These are phyloP conservation scores for Drosophila willistoni DNA, from an alignment of 1,140 invertebrate genomes.

Conservation along the genomic window DNA sequence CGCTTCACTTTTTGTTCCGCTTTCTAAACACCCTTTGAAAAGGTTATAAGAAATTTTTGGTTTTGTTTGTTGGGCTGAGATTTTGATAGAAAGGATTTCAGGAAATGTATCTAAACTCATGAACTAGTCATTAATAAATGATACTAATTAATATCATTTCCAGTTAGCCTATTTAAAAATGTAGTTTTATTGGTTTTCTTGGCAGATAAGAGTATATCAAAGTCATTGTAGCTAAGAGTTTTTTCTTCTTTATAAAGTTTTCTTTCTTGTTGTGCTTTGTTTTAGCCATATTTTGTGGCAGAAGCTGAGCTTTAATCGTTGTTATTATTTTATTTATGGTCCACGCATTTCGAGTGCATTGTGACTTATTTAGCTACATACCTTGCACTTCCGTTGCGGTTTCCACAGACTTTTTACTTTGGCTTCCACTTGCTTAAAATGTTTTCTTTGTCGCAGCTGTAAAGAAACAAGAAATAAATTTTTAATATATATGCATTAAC, in stretches of 20 bases:
- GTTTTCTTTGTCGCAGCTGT: constrained; percentile 7
- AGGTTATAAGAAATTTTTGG: not conserved
- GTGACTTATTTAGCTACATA: constrained; percentile 61
- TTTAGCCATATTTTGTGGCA: constrained; percentile 19
- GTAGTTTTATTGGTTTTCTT: too few relatives aligned
- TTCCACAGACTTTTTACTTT: not conserved
- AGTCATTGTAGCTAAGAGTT: not conserved
- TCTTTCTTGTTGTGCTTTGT: constrained; percentile 23
- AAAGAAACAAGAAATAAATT: constrained; percentile 10
- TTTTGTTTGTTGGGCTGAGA: too few relatives aligned
- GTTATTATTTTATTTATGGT: constrained; percentile 65
- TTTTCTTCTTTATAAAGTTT: not conserved
- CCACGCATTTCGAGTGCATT: constrained; percentile 52
- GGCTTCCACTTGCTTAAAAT: not conserved
- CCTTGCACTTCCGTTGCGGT: constrained; percentile 45
- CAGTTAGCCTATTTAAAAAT: too few relatives aligned
- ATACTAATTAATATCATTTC: too few relatives aligned
- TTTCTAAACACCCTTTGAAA: not conserved
- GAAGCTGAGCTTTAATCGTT: constrained; percentile 39
- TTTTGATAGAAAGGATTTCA: too few relatives aligned
- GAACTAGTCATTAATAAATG: too few relatives aligned
- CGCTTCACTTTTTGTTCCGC: constrained; percentile 15
- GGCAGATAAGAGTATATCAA: not conserved
- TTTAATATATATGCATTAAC: not conserved
- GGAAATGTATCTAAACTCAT: too few relatives aligned